Evolutionary conservation across 2,113 vertebrate species (phyloP), one percentile per base, ranked within the genome.

Genomic region (Rhea americana): DNA sequence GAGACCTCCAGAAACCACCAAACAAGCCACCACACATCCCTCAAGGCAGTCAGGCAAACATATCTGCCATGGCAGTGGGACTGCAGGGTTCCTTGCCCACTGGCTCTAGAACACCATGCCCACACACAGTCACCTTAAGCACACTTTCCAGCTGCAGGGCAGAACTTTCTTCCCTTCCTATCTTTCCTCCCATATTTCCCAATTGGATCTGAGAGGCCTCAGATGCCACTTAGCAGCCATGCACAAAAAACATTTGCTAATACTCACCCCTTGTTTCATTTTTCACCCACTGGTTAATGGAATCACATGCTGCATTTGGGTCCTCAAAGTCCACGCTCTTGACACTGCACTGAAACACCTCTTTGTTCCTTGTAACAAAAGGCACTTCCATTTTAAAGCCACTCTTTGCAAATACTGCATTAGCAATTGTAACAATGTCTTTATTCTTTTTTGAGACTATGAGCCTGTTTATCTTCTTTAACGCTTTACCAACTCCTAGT

Each of bases 391-490:
- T 97, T 90, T 98, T 98, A 94, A 98, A 98, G 77, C 98, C 98
- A 51, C 89, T 93, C 92, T 98, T 98, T 91, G 97, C 98, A 97
- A 99, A 99, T 63, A 99, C 95, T 28, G 97, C 98, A 19, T 99
- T 99, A 87, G 99, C 98, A 78, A 99, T 98, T 20, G 98, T 98
- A 95, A 99, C 98, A 7, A 98, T 90, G 65, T 99, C 98, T 94
- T 98, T 98, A 93, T 99, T 99, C 96, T 98, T 98, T 97, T 98
- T 99, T 63, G 98, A 98, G 21, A 98, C 98, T 93, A 99, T 95
- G 61, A 97, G 96, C 97, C 98, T 99, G 97, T 99, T 99, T 94
- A 99, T 98, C 96, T 98, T 99, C 97, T 96, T 99, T 90, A 99
- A 93, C 85, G 98, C 98, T 97, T 98, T 99, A 93, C 98, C 99